Percentiles rank a stretch among this genome's conserved stretches.
These are phyloP conservation scores for Scomberomorus guttatus DNA, from an alignment of 2,797 vertebrate genomes.

Conservation along the genomic window DNA sequence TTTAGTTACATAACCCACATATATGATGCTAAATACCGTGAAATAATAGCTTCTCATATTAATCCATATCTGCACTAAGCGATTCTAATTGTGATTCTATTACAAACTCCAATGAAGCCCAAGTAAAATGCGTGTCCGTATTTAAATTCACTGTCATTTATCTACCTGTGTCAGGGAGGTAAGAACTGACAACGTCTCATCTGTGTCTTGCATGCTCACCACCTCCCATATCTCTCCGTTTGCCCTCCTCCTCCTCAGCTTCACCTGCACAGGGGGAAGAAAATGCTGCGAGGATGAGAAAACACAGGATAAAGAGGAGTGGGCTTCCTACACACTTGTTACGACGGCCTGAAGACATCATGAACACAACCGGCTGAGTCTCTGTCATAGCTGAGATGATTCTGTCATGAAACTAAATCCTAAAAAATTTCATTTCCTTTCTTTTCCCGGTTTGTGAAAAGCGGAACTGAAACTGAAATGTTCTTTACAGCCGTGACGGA, in stretches of 20 bases:
- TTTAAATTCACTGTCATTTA: background rate
- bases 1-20: background rate
- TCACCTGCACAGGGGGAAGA: constrained; percentile 68
- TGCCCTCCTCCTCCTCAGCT: constrained; percentile 71
- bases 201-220: constrained; percentile 57
- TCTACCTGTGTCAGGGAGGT: constrained; percentile 60
- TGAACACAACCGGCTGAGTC: no score
- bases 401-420: background rate
- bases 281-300: background rate
- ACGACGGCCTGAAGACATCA: background rate
- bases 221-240: constrained; percentile 80
- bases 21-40: background rate
- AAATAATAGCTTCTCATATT: background rate
- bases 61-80: background rate
- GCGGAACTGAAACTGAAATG: background rate
- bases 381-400: background rate
- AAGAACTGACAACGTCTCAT: constrained; percentile 7
- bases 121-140: background rate
- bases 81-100: no score
- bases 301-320: background rate
- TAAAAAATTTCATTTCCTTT: background rate
- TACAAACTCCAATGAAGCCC: background rate
- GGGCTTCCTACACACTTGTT: background rate
- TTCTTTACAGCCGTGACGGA: background rate
- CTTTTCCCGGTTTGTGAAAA: background rate